A percentile compares a stretch with the other conserved stretches of the same genome.
Conservation (phyloP, 2,797 vertebrate species). For the Pangasius mekongensis region DNA sequence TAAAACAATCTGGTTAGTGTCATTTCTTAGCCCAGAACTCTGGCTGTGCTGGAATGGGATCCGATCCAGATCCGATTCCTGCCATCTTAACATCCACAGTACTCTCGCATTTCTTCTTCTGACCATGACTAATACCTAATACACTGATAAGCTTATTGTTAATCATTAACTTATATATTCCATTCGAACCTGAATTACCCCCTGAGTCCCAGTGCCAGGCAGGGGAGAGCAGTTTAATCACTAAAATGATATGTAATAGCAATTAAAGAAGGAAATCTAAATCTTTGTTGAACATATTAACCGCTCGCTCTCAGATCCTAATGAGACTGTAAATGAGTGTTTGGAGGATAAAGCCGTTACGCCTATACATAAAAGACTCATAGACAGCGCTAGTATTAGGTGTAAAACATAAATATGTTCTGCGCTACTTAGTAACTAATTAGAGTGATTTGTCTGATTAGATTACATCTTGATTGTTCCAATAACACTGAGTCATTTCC, state of each 20-base stretch:
- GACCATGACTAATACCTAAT: neutral
- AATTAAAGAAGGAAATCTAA: conserved; percentile 23
- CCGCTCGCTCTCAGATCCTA: neutral
- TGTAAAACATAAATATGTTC: conserved; percentile 8
- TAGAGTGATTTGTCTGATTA: conserved; percentile 35
- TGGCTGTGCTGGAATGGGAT: neutral
- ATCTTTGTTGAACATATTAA: conserved; percentile 28
- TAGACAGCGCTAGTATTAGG: neutral
- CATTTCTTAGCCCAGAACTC: too few species aligned
- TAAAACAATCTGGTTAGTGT: neutral
- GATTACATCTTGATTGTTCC: neutral
- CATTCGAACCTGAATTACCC: neutral
- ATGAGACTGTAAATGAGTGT: conserved; percentile 28
- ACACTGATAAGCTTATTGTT: neutral
- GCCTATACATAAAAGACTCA: conserved; percentile 19
- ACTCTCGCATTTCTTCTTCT: neutral
- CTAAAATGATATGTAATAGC: conserved; percentile 14
- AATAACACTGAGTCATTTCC: neutral
- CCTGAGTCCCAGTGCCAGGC: neutral
- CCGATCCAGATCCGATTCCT: neutral
- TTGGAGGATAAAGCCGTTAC: neutral
- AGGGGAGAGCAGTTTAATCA: conserved; percentile 9
- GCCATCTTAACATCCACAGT: neutral
- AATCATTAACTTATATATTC: conserved; percentile 11
- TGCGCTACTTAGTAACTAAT: conserved; percentile 17